Base-by-base conservation (phyloP, 2,888 invertebrate genomes). In the Cephus nigrinus region DNA sequence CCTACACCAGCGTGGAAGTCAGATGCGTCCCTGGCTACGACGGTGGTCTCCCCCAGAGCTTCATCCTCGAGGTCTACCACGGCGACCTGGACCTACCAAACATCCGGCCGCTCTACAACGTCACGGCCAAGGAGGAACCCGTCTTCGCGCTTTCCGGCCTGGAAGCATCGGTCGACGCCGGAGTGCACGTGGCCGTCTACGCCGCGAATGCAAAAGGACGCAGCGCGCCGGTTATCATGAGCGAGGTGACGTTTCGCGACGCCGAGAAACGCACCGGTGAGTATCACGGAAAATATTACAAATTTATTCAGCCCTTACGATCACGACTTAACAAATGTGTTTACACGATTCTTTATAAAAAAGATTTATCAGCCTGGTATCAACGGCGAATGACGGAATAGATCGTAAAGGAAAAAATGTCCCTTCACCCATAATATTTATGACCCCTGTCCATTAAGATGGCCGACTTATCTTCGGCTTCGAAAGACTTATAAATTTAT, bases 21-120 rank as follows among this genome's bases (percentile, higher is more conserved):
- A 94, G 95, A 87, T 97, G 97, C 91, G 94, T 95, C 88, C 93
- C 96, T 34, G 96, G 96, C 85, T 97, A 97, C 92, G 97, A 97
- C 92, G 97, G 97, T 80, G 97, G 97, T 83, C 94, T 97, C 87
- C 96, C 97, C 80, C 97, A 97, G 93, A 94, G 94, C 90, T 97
- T 97, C 93, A 93, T 96, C 76, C 93, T 97, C 83, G 97, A 97
- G 92, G 94, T 97, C 84, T 96, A 94, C 92, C 93, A 91, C 91
- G 82, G 90, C 84, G 83, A 92, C 89, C 83, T 92, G 88, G 83
- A 92, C 85, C 80, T 89, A 75, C 77, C 87, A 36, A 88, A 81
- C 78, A 86, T 86, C 75, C 85, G 87, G 78, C 88, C 90, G 1
- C 83, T 87, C 72, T 94, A 94, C 88, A 96, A 95, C 92, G 92